phyloP scores from a whole-genome alignment of 1,140 invertebrate genomes.

The Epicauta chinensis region DNA sequence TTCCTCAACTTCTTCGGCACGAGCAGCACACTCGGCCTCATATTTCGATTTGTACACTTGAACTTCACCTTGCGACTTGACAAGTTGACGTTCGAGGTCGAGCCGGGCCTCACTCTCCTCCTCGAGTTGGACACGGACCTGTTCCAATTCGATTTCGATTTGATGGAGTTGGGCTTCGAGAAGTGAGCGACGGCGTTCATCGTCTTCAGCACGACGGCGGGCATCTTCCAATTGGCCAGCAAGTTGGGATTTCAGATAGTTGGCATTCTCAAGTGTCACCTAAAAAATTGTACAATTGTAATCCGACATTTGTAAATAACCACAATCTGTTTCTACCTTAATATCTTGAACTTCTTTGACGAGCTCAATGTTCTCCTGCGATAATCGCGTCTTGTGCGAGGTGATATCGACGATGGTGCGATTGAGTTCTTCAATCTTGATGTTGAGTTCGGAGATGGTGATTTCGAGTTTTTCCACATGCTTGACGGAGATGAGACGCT shows the following conservation, averaged over 20 bases:
- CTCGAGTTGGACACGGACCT: constrained; percentile 85
- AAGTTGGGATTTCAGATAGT: constrained; percentile 83
- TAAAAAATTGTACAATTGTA: constrained; percentile 28
- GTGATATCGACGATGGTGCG: constrained; percentile 92
- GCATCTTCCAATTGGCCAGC: constrained; percentile 87
- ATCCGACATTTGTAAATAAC: no score
- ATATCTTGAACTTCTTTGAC: constrained; percentile 91
- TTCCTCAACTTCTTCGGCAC: constrained; percentile 90
- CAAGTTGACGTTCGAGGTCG: constrained; percentile 90
- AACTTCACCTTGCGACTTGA: constrained; percentile 84
- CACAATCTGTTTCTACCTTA: constrained; percentile 58
- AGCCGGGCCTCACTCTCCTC: constrained; percentile 93
- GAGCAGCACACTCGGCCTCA: constrained; percentile 82
- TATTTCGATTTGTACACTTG: constrained; percentile 87
- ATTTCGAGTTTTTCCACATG: constrained; percentile 87
- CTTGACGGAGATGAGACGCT: constrained; percentile 79
- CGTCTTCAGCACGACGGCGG: constrained; percentile 88
- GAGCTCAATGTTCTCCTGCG: constrained; percentile 90
- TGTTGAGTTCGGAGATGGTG: constrained; percentile 78
- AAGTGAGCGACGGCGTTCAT: constrained; percentile 84
- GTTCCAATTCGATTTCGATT: constrained; percentile 89
- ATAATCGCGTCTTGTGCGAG: constrained; percentile 79
- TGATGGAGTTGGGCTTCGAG: constrained; percentile 83
- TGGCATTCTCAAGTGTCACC: constrained; percentile 86
- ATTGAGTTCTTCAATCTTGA: constrained; percentile 93